A percentile compares a stretch with the other conserved stretches of the same genome.
Evolutionary conservation across 1,140 invertebrate genomes (phyloP).

Genomic region (Drosophila dunni): DNA sequence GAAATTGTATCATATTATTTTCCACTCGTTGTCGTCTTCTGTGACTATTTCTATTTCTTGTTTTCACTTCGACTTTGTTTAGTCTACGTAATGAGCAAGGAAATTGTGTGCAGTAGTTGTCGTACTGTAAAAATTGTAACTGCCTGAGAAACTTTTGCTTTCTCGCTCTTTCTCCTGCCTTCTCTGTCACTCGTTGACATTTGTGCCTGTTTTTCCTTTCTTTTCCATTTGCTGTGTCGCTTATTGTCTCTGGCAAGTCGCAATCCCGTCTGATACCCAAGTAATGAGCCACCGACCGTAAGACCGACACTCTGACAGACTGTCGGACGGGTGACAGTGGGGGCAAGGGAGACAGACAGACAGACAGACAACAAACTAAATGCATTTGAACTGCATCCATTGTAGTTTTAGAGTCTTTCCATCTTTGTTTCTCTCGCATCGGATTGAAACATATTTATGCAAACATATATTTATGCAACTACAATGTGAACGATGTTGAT

Average conservation of each 20-base stretch:
- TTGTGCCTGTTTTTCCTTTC: constrained; percentile 46
- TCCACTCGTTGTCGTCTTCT: constrained; percentile 29
- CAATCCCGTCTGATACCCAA: constrained; percentile 63
- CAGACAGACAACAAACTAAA: constrained; percentile 36
- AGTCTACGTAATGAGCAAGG: constrained; percentile 55
- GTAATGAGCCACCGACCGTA: constrained; percentile 48
- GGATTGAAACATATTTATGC: constrained; percentile 57
- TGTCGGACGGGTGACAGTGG: background rate
- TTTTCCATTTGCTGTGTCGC: constrained; percentile 35
- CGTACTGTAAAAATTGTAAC: constrained; percentile 45
- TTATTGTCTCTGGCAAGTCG: constrained; percentile 48
- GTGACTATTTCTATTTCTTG: constrained; percentile 45
- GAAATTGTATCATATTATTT: constrained; percentile 51
- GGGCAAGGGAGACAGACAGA: background rate
- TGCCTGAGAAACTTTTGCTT: constrained; percentile 46
- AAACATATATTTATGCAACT: constrained; percentile 39
- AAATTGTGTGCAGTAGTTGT: constrained; percentile 43
- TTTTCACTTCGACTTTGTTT: constrained; percentile 46
- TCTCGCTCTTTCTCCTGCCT: constrained; percentile 8
- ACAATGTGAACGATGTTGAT: constrained; percentile 69
- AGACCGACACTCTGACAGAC: constrained; percentile 4
- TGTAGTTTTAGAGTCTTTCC: constrained; percentile 28
- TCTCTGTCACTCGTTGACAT: constrained; percentile 45
- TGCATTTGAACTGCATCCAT: constrained; percentile 51
- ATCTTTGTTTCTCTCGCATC: constrained; percentile 10